Base-by-base conservation (phyloP, 2,888 invertebrate species). In the Eumacrocentrus americanus region DNA sequence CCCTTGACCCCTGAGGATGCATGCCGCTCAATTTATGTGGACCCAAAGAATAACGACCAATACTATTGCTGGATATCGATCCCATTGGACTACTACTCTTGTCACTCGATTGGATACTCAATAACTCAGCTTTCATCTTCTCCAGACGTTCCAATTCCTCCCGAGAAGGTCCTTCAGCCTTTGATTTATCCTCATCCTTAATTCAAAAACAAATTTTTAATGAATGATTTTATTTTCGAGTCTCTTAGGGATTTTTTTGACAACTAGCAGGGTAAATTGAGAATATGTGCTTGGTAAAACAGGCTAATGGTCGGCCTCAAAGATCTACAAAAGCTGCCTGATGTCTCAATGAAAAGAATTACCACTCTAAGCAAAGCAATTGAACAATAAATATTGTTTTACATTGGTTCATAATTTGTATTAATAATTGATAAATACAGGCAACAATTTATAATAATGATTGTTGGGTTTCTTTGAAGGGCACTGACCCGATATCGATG, bases 141-240 rank as follows among this genome's bases (percentile, higher is more conserved):
- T 85, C 88, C 78, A 87, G 83, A 77, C 82, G 85, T 81, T 83
- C 87, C 66, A 83, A 81, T 72, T 86, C 87, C 67, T 85, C 84
- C 42, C 81, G 81, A 5, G 85, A 83, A n/a, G 87, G 85, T 20
- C 85, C 87, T 76, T 87, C 86, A 1, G 88, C 89, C 76, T 86
- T 88, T 53, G 87, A 84, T 73, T 85, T 86, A 70, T 88, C 86
- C 75, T 88, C 89, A 76, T 91, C 91, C 90, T 85, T 65, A 9
- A 9, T 23, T 14, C 5, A 37, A 64, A 58, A 68, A 37, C 35
- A 47, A 61, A 20, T n/a, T n/a, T n/a, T n/a, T n/a, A n/a, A n/a
- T n/a, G n/a, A n/a, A n/a, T n/a, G n/a, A n/a, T n/a, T n/a, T n/a
- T n/a, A n/a, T n/a, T n/a, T n/a, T n/a, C n/a, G n/a, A n/a, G n/a